Evolutionary conservation across 2,888 invertebrate genomes (phyloP).

Genomic region (Ommatoiulus sabulosus): DNA sequence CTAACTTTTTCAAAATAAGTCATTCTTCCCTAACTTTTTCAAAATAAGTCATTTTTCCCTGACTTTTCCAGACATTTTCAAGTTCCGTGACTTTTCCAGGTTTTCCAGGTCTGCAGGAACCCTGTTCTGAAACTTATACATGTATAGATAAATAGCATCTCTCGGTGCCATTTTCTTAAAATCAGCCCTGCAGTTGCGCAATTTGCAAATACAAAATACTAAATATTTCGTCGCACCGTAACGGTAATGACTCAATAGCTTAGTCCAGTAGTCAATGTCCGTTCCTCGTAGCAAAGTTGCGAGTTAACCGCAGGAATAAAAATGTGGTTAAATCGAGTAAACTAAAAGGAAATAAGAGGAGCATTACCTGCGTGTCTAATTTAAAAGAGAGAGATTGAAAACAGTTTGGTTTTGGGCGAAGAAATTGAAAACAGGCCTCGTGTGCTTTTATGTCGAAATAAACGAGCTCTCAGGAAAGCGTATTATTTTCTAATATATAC

Average conservation of each 20-base stretch:
- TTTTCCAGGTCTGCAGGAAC: too few species aligned
- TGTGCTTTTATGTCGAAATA: background rate
- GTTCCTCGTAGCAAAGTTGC: background rate
- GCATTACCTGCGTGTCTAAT: constrained; percentile 21
- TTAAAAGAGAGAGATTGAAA: constrained; percentile 16
- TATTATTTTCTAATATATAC: constrained; percentile 39
- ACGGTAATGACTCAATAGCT: background rate
- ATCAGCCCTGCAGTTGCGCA: background rate
- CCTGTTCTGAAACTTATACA: too few species aligned
- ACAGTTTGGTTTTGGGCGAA: background rate
- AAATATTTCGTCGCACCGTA: background rate
- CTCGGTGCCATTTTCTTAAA: too few species aligned
- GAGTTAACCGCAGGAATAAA: background rate
- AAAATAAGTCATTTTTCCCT: too few species aligned
- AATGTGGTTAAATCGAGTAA: background rate
- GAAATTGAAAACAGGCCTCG: constrained; percentile 8
- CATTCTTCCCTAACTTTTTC: too few species aligned
- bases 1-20: too few species aligned
- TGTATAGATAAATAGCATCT: too few species aligned
- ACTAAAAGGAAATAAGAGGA: background rate
- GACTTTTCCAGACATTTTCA: too few species aligned
- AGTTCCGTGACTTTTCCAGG: too few species aligned
- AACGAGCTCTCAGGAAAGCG: constrained; percentile 8
- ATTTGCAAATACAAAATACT: background rate
- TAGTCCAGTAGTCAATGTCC: background rate